phyloP scores from a whole-genome alignment of 2,113 vertebrate species.

The Lates calcarifer region DNA sequence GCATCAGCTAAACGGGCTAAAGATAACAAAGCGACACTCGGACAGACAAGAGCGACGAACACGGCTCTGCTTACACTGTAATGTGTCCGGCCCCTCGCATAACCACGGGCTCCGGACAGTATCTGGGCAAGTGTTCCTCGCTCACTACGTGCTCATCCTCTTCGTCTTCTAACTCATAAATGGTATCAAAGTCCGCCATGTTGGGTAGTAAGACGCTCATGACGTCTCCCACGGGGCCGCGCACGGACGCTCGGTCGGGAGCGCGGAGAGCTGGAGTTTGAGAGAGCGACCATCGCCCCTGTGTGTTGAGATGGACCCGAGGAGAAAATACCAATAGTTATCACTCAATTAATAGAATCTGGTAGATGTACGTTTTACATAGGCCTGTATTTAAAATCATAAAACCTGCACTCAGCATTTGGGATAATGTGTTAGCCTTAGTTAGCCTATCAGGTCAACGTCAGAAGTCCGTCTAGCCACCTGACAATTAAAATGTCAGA shows the following conservation, averaged over 20 bases:
- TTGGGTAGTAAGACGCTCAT: constrained; percentile 96
- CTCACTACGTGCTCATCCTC: constrained; percentile 93
- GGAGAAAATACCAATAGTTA: background rate
- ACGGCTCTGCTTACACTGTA: constrained; percentile 92
- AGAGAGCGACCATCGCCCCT: background rate
- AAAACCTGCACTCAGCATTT: background rate
- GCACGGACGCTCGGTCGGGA: constrained; percentile 43
- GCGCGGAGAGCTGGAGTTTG: constrained; percentile 10
- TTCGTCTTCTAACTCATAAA: constrained; percentile 96
- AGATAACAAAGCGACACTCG: constrained; percentile 37
- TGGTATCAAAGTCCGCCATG: constrained; percentile 99
- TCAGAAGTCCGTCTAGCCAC: constrained; percentile 23
- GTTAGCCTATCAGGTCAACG: constrained; percentile 8
- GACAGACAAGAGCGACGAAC: constrained; percentile 16
- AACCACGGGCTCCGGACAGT: constrained; percentile 93
- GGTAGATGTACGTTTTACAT: too few species aligned
- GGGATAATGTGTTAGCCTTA: too few species aligned
- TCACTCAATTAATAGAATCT: background rate
- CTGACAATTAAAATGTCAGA: constrained; percentile 10
- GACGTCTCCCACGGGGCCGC: constrained; percentile 81
- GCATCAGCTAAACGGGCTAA: constrained; percentile 58
- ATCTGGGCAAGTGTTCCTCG: constrained; percentile 91
- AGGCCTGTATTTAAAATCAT: accelerated
- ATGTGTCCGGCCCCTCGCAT: constrained; percentile 97
- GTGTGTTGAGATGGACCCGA: background rate